These are phyloP conservation scores for Bembecia ichneumoniformis DNA, from an alignment of 2,888 invertebrate genomes.

Conservation along the genomic window DNA sequence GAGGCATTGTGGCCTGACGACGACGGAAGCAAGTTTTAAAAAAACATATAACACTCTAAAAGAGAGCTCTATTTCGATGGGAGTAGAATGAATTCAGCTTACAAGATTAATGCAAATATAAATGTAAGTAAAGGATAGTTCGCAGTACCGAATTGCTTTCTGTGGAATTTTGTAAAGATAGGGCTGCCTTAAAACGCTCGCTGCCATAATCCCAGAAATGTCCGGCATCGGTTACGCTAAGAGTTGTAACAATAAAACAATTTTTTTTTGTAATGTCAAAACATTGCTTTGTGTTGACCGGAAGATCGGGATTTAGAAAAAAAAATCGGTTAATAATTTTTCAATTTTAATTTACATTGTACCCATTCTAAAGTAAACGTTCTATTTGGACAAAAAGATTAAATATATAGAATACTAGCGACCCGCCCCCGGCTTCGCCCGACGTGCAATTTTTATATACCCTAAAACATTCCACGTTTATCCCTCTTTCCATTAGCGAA, in stretches of 20 bases:
- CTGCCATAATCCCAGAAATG: conserved; percentile 26
- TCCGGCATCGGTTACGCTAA: conserved; percentile 63
- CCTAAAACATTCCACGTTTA: no score
- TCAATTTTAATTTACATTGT: neutral
- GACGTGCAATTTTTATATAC: no score
- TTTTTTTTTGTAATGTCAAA: conserved; percentile 40
- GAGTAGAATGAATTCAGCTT: no score
- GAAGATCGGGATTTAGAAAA: conserved; percentile 26
- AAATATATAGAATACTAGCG: no score
- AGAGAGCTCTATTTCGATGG: no score
- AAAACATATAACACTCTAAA: no score
- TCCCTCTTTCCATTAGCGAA: no score
- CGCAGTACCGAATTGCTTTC: conserved; percentile 16
- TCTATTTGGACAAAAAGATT: no score
- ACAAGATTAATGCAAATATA: no score
- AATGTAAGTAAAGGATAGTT: no score
- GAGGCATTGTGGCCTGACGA: conserved; percentile 16
- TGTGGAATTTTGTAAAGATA: conserved; percentile 13
- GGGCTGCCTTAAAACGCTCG: conserved; percentile 9
- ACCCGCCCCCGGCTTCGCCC: no score
- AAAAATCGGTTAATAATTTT: neutral
- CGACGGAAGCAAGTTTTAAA: neutral
- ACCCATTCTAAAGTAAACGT: no score
- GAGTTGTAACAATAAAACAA: conserved; percentile 18
- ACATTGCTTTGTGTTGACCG: conserved; percentile 44